Evolutionary conservation across 2,797 vertebrate genomes (phyloP).

Genomic region (Amblyopsis hoosieri): DNA sequence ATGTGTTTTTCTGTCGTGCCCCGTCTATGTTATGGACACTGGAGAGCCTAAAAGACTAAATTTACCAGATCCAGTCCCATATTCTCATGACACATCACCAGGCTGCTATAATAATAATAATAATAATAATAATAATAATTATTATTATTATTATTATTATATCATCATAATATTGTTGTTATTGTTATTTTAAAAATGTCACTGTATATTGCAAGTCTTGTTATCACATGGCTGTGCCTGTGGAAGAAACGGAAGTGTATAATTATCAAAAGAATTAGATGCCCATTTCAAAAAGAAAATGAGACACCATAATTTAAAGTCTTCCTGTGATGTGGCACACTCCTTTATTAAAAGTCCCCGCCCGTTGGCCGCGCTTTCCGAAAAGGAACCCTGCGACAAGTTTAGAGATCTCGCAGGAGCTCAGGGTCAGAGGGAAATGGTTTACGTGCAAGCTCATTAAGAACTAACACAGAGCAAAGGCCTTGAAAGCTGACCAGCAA

Average conservation of each 20-base stretch:
- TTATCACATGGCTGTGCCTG: slow-evolving; percentile 34
- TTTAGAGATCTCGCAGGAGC: slow-evolving; percentile 47
- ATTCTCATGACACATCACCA: neutral
- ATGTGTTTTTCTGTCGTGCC: slow-evolving; percentile 14
- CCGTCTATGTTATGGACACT: slow-evolving; percentile 2
- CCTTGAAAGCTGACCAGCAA: slow-evolving; percentile 19
- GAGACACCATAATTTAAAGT: slow-evolving; percentile 68
- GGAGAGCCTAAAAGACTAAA: slow-evolving; percentile 3
- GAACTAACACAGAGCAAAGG: slow-evolving; percentile 49
- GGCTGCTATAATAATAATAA: neutral
- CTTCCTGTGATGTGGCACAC: slow-evolving; percentile 71
- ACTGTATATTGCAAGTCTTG: too few species aligned
- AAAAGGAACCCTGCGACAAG: slow-evolving; percentile 75
- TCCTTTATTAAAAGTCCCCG: slow-evolving; percentile 79
- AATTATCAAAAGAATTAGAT: slow-evolving; percentile 78
- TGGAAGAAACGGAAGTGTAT: slow-evolving; percentile 72
- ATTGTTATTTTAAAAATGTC: neutral
- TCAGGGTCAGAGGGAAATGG: slow-evolving; percentile 73
- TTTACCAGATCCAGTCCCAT: slow-evolving; percentile 8
- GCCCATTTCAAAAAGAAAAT: slow-evolving; percentile 64
- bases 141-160: neutral
- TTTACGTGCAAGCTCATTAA: slow-evolving; percentile 71
- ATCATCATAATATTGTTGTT: neutral
- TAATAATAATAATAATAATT: neutral
- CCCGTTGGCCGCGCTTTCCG: slow-evolving; percentile 81